Percentiles rank a stretch among this genome's conserved stretches.
Evolutionary conservation across 1,140 invertebrate genomes (phyloP).

Genomic region (Octopus bimaculoides): DNA sequence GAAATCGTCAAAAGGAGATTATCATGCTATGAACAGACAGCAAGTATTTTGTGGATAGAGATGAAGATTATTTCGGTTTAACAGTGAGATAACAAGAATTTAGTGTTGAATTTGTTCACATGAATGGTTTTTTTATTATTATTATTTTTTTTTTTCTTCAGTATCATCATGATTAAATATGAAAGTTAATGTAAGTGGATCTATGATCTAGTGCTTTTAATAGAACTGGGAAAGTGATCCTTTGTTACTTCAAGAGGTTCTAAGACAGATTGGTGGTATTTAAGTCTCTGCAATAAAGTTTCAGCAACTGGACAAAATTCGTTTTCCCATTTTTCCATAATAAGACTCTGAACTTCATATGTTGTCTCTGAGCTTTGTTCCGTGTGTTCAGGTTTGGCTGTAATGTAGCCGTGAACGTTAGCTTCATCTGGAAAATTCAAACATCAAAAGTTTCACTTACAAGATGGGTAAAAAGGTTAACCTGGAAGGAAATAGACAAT

Average conservation of each 20-base stretch:
- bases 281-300: conserved; percentile 49
- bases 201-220: no score
- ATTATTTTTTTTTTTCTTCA: not conserved
- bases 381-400: conserved; percentile 33
- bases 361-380: no score
- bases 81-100: no score
- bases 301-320: conserved; percentile 54
- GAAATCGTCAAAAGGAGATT: no score
- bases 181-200: not conserved
- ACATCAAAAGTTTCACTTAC: not conserved
- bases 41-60: no score
- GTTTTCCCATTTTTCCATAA: conserved; percentile 48
- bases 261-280: conserved; percentile 47
- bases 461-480: not conserved
- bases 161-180: not conserved
- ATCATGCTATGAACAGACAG: no score
- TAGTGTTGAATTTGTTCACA: no score
- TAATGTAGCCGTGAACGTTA: conserved; percentile 30
- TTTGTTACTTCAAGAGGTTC: conserved; percentile 46
- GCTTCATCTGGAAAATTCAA: conserved; percentile 43
- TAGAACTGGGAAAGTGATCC: not conserved
- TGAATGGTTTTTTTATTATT: no score
- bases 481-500: not conserved
- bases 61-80: no score
- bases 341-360: conserved; percentile 40